Conservation (phyloP, 2,888 invertebrate genomes). For the Danaus chrysippus region DNA sequence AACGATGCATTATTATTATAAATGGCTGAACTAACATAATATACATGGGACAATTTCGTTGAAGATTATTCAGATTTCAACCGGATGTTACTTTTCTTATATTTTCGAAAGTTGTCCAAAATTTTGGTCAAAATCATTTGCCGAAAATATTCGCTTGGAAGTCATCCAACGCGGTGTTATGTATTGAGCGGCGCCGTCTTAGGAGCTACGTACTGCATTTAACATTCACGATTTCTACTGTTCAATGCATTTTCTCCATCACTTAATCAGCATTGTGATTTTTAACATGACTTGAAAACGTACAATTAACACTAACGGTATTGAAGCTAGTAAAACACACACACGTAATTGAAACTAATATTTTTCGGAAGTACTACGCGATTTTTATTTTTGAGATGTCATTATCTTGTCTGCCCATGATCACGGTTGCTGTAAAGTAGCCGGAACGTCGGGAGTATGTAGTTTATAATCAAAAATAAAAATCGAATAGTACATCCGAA, state of each 20-base stretch:
- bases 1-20: too few relatives aligned
- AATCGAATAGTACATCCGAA: too few relatives aligned
- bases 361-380: too few relatives aligned
- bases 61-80: neutral
- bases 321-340: constrained; percentile 10
- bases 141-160: constrained; percentile 23
- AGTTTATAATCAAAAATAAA: too few relatives aligned
- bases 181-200: constrained; percentile 37
- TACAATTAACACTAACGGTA: constrained; percentile 16
- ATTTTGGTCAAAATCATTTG: constrained; percentile 9
- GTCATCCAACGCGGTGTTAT: constrained; percentile 24
- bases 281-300: constrained; percentile 22
- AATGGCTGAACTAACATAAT: too few relatives aligned
- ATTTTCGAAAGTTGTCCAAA: constrained; percentile 1
- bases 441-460: too few relatives aligned
- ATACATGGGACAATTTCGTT: neutral
- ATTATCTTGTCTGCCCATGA: too few relatives aligned
- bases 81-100: neutral
- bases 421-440: too few relatives aligned
- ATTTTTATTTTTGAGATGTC: too few relatives aligned
- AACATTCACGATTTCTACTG: constrained; percentile 70
- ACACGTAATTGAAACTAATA: too few relatives aligned
- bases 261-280: constrained; percentile 40
- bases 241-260: constrained; percentile 70
- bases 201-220: constrained; percentile 56